phyloP scores from a whole-genome alignment of 2,113 vertebrate genomes.

The Hypocryptadius cinnamomeus region DNA sequence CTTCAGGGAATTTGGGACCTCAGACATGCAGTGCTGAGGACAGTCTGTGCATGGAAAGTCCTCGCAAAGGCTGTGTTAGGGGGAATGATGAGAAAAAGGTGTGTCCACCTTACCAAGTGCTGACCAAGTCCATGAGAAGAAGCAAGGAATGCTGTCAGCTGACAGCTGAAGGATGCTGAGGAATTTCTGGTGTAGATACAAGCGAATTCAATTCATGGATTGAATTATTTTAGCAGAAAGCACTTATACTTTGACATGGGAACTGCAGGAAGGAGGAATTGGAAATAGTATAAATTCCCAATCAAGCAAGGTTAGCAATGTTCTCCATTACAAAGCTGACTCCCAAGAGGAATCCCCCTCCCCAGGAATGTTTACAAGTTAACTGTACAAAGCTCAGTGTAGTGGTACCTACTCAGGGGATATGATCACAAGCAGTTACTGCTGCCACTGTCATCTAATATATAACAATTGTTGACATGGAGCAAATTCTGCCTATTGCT shows the following conservation, averaged over 20 bases:
- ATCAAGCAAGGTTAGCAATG: background rate
- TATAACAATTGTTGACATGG: background rate
- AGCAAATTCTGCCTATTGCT: background rate
- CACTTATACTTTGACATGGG: background rate
- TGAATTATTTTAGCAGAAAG: background rate
- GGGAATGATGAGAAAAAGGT: background rate
- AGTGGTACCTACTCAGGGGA: background rate
- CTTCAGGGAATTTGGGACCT: background rate
- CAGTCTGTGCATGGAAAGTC: background rate
- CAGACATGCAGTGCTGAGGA: background rate
- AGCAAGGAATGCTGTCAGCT: background rate
- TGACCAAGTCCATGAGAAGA: background rate
- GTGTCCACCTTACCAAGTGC: background rate
- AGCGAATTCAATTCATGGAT: background rate
- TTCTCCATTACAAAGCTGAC: accelerated
- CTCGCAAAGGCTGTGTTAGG: background rate
- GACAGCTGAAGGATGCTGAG: background rate
- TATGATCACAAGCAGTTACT: background rate
- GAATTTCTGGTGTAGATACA: background rate
- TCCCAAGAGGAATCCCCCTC: background rate
- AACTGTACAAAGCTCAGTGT: background rate
- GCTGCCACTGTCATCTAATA: background rate
- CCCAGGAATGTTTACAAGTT: background rate
- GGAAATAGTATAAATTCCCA: background rate
- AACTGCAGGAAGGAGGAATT: background rate